Evolutionary conservation across 2,797 vertebrate genomes (phyloP).

Genomic region (Ceyx erithaca): DNA sequence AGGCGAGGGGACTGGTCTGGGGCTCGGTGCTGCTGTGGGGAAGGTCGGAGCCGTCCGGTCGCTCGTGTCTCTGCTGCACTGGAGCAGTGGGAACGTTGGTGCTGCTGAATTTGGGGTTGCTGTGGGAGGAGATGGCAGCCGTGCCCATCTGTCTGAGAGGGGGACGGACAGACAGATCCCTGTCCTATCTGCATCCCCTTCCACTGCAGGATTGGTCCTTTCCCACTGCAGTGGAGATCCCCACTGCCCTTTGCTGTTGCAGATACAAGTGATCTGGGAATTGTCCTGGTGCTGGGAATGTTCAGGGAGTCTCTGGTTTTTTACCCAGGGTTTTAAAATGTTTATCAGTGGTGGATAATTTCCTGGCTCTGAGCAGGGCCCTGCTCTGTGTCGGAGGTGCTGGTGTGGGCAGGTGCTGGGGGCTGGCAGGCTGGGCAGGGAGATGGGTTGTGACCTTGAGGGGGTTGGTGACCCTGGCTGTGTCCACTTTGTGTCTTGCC

Average conservation of each 20-base stretch:
- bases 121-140: fast-evolving
- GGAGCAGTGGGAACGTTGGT: fast-evolving
- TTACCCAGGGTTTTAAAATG: neutral
- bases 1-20: fast-evolving
- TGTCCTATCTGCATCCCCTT: neutral
- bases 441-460: neutral
- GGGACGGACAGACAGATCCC: neutral
- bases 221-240: fast-evolving
- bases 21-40: neutral
- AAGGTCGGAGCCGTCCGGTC: neutral
- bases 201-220: neutral
- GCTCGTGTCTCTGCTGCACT: fast-evolving
- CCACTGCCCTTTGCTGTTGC: fast-evolving
- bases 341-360: neutral
- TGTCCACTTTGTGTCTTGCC: fast-evolving
- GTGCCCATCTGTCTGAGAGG: fast-evolving
- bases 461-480: neutral
- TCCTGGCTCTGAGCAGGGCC: neutral
- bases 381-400: neutral
- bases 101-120: neutral
- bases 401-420: fast-evolving
- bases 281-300: fast-evolving
- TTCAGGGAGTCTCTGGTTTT: neutral
- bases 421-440: fast-evolving
- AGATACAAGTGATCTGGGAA: neutral